These are phyloP conservation scores for Beris chalybata DNA, from an alignment of 2,888 invertebrate genomes.

Conservation along the genomic window DNA sequence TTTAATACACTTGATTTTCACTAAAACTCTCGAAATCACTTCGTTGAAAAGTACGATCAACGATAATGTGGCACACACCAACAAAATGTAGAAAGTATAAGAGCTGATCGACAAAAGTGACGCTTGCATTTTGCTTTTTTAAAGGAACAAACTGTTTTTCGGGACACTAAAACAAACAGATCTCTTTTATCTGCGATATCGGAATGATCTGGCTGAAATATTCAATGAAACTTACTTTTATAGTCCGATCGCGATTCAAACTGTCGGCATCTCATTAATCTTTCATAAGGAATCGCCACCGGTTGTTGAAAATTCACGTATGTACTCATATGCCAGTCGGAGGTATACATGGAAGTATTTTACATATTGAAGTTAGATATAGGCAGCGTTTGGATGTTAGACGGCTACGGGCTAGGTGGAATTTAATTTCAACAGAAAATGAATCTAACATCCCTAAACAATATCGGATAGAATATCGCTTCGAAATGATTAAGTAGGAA, in stretches of 20 bases:
- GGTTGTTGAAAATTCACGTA: too few species aligned
- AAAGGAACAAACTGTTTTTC: too few species aligned
- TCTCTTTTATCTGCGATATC: conserved; percentile 10
- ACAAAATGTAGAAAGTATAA: conserved; percentile 41
- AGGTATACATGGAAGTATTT: conserved; percentile 23
- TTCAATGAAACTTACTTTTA: conserved; percentile 33
- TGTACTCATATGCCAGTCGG: too few species aligned
- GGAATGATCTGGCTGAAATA: conserved; percentile 33
- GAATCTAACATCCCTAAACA: too few species aligned
- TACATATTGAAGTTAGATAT: conserved; percentile 8
- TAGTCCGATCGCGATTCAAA: conserved; percentile 18
- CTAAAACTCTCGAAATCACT: conserved; percentile 27
- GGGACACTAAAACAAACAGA: too few species aligned
- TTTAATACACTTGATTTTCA: conserved; percentile 19
- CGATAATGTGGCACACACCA: conserved; percentile 38
- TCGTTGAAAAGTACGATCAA: conserved; percentile 37
- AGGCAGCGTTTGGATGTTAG: conserved; percentile 19
- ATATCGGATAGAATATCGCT: too few species aligned
- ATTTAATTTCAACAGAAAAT: too few species aligned
- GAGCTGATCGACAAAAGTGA: conserved; percentile 40
- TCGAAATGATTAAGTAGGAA: too few species aligned
- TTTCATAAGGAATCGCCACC: conserved; percentile 34
- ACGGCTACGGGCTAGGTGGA: not conserved
- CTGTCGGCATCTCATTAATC: conserved; percentile 27
- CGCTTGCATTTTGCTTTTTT: conserved; percentile 35